Evolutionary conservation across 2,797 vertebrate genomes (phyloP), one percentile per base, ranked within the genome.

Genomic region (Argyrosomus regius): DNA sequence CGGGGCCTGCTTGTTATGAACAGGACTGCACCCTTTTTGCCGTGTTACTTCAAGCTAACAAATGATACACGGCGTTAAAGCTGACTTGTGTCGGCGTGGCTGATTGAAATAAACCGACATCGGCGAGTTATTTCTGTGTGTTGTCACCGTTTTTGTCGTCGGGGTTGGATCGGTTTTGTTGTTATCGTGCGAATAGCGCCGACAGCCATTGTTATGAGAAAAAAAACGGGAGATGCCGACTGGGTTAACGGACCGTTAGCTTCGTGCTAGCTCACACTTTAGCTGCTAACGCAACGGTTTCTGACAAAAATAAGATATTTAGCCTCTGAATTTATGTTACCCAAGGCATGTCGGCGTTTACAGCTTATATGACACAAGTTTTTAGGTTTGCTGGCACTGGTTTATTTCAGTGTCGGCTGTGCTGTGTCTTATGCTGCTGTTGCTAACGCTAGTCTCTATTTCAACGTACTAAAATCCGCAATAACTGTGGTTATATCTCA

Each of bases 181-280:
- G 89, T 93, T 92, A 74, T 70, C 81, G 88, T 86, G 81, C 67
- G 81, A 72, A 83, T 17, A 81, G 85, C 89, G 85, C 88, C 93
- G 92, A 92, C 89, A 92, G 92, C 92, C 94, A 94, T 94, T 94
- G 93, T 94, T 94, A 65, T 91, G 88, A 88, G 91, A 35, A 39
- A 39, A 35, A 39, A 39, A 39, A 93, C 89, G 89, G 89, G 88
- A 87, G 89, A 89, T 71, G 77, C 89, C 83, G 90, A 89, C 91
- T 64, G 75, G 60, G 77, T 62, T 59, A 87, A 80, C 84, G 71
- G 66, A 87, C 73, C 50, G 82, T 75, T 92, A 93, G 92, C 93
- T 84, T 5, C 7, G 48, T 60, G 87, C 84, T 88, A 91, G 78
- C 81, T 70, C 62, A 28, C 66, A 4, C 39, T 78, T 58, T 52